Conservation (phyloP, 2,113 vertebrate genomes). For the Grammomys dolichurus region DNA sequence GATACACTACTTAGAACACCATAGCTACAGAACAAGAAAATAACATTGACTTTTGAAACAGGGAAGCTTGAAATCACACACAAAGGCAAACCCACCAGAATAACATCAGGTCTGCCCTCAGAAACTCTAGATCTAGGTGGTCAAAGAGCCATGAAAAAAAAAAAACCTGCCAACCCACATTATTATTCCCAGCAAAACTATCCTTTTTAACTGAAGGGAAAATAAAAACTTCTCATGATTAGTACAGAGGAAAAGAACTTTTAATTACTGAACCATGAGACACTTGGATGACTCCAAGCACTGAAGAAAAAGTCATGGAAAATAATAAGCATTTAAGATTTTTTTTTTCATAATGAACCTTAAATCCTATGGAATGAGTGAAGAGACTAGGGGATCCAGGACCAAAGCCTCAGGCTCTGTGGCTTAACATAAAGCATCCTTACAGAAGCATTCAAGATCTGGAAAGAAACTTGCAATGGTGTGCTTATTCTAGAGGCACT, state of each 20-base stretch:
- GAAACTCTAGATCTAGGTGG: neutral
- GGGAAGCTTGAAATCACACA: neutral
- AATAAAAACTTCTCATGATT: neutral
- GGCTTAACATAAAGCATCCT: neutral
- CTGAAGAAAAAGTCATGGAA: neutral
- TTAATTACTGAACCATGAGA: neutral
- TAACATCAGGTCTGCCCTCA: neutral
- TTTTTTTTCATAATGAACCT: neutral
- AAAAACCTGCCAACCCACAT: neutral
- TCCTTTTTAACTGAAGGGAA: neutral
- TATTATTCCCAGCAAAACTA: neutral
- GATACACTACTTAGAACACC: neutral
- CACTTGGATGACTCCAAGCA: neutral
- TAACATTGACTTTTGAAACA: neutral
- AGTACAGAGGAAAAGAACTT: too few species aligned
- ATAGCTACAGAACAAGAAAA: neutral
- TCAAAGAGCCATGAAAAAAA: neutral
- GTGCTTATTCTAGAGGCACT: neutral
- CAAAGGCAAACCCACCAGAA: neutral
- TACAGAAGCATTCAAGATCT: rapidly evolving
- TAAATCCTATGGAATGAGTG: neutral
- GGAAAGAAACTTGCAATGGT: neutral
- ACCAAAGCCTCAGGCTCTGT: neutral
- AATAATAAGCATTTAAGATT: neutral
- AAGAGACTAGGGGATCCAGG: neutral